A percentile compares a stretch with the other conserved stretches of the same genome.
These are phyloP conservation scores for Gambusia yucatana DNA, from an alignment of 2,797 vertebrate genomes.

Conservation along the genomic window DNA sequence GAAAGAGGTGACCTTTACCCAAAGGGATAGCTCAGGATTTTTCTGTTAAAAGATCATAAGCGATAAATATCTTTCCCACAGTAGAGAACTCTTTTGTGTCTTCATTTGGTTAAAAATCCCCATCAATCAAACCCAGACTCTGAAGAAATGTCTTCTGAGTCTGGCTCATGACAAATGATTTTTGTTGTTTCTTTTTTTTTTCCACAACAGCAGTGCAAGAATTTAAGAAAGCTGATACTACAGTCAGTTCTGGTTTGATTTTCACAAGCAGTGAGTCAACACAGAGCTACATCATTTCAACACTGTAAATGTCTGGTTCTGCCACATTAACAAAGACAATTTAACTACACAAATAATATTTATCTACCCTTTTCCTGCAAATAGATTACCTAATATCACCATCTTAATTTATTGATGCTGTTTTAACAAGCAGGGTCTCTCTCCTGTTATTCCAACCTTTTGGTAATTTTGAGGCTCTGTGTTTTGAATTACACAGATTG, in stretches of 20 bases:
- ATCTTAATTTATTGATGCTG: not conserved
- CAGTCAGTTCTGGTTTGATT: not conserved
- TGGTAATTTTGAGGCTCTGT: not conserved
- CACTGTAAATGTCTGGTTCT: not conserved
- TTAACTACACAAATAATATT: not conserved
- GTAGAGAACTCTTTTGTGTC: not conserved
- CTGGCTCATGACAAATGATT: not conserved
- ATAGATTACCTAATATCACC: not conserved
- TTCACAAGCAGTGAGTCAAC: not conserved
- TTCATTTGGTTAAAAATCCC: not conserved
- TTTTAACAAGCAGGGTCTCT: not conserved
- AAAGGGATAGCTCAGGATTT: not conserved
- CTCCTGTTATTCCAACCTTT: not conserved
- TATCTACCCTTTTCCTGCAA: not conserved
- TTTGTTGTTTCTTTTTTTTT: not conserved
- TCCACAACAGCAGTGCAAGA: not conserved
- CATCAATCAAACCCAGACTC: not conserved
- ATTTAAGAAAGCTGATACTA: not conserved
- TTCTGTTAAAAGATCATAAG: not conserved
- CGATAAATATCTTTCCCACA: not conserved
- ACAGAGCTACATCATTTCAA: not conserved
- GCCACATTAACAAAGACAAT: not conserved
- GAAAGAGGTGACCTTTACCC: slow-evolving; percentile 16
- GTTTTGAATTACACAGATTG: not conserved
- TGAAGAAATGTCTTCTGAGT: not conserved